phyloP scores from a whole-genome alignment of 2,888 invertebrate genomes.

The Amphimallon solstitiale region DNA sequence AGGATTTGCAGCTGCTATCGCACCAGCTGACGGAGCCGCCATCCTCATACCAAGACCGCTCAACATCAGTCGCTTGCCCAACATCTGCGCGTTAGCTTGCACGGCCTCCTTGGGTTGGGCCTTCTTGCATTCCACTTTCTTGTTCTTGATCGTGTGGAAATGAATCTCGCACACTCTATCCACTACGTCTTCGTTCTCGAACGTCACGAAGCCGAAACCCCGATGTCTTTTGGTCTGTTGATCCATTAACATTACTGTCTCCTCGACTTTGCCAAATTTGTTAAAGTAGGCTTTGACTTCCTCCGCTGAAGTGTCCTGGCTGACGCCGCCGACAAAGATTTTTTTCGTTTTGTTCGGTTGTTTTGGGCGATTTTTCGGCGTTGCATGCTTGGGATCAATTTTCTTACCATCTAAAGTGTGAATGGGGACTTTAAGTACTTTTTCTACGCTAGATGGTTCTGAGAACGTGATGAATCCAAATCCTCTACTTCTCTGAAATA shows the following conservation, averaged over 20 bases:
- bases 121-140: constrained; percentile 91
- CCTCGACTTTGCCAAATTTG: constrained; percentile 90
- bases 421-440: constrained; percentile 89
- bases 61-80: constrained; percentile 76
- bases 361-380: constrained; percentile 88
- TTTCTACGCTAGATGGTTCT: constrained; percentile 89
- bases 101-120: constrained; percentile 92
- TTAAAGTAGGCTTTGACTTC: constrained; percentile 91
- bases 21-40: constrained; percentile 67
- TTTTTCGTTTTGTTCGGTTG: constrained; percentile 89
- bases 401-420: constrained; percentile 93
- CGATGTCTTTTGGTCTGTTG: constrained; percentile 92
- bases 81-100: constrained; percentile 72
- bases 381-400: constrained; percentile 94
- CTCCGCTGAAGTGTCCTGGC: constrained; percentile 90
- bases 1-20: constrained; percentile 69
- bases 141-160: constrained; percentile 92
- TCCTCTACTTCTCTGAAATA: constrained; percentile 89
- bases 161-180: constrained; percentile 94
- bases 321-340: constrained; percentile 92
- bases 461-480: constrained; percentile 95
- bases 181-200: constrained; percentile 90
- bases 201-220: constrained; percentile 92
- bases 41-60: constrained; percentile 77
- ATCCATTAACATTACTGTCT: constrained; percentile 94